phyloP scores from a whole-genome alignment of 2,888 invertebrate genomes.

The Argyra leucocephala region DNA sequence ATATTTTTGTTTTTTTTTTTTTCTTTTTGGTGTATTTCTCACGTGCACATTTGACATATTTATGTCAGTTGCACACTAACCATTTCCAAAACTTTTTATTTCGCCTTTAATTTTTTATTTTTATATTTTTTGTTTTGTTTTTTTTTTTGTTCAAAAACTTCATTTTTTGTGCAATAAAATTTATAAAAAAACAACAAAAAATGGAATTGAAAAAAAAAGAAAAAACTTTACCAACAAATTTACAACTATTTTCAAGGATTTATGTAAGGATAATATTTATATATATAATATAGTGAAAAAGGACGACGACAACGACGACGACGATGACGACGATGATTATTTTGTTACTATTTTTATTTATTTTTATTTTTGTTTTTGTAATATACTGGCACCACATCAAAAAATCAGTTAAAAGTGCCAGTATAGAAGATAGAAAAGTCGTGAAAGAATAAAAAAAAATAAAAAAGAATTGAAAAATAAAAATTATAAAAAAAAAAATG shows the following conservation, averaged over 20 bases:
- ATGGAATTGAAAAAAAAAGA: neutral
- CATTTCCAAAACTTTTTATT: neutral
- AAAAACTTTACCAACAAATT: neutral
- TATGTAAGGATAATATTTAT: neutral
- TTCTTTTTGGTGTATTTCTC: neutral
- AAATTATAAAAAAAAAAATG: too few species aligned
- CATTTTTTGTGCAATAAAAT: neutral
- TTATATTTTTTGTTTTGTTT: too few species aligned
- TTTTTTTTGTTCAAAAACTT: neutral
- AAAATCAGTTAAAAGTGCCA: neutral
- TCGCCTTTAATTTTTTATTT: neutral
- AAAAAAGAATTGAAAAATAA: neutral
- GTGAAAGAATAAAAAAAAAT: neutral
- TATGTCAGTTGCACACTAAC: neutral
- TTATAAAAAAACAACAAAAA: neutral
- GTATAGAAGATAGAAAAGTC: neutral
- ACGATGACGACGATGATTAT: neutral
- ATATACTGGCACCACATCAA: neutral
- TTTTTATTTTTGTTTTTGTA: neutral
- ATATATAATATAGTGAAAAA: neutral
- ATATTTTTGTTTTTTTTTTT: neutral
- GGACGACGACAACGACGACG: neutral
- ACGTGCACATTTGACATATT: slow-evolving; percentile 3
- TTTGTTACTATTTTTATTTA: neutral
- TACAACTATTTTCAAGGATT: slow-evolving; percentile 1